Base-by-base conservation (phyloP, 2,113 vertebrate species). In the Hippocampus guttulatus region DNA sequence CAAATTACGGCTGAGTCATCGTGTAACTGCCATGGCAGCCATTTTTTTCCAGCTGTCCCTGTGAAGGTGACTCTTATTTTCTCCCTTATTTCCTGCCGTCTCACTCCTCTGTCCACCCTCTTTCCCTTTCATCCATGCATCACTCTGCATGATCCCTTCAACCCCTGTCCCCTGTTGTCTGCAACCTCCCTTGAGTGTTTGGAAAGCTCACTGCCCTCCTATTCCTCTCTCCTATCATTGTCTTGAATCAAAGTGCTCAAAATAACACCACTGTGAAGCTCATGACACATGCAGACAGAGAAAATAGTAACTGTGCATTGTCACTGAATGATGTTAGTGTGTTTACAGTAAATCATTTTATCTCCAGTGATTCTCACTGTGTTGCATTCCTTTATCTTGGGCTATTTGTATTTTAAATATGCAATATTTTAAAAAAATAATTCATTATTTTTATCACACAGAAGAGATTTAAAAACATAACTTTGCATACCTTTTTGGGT, bases 61-160 rank as follows among this genome's bases (percentile, higher is more conserved):
- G 63, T 63, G 82, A 91, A 91, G 89, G 88, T 91, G 83, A 91
- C 87, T 81, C 66, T 49, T 63, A 21, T 79, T 80, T 70, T 80
- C 73, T 85, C 73, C 66, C 45, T 61, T 70, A 69, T 11, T 79
- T 78, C 60, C 45, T 55, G 63, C 63, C 55, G n/a, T 69, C 40
- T 55, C 58, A 55, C 57, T n/a, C 38, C 27, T 49, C 61, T n/a
- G 8, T 61, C 40, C 41, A 5, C 11, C 63, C 21, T n/a, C 5
- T 47, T 45, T 47, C 18, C 15, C 21, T 54, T 74, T 54, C 73
- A 58, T 79, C 69, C 68, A 20, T 54, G 27, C 57, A 78, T 81
- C 71, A 69, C 66, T 25, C n/a, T 23, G 64, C 43, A 25, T 64
- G n/a, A 45, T 45, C 20, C 33, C 20, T 4, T 64, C 33, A 18